Conservation (phyloP, 2,888 invertebrate genomes). For the Conchocele bisecta region DNA sequence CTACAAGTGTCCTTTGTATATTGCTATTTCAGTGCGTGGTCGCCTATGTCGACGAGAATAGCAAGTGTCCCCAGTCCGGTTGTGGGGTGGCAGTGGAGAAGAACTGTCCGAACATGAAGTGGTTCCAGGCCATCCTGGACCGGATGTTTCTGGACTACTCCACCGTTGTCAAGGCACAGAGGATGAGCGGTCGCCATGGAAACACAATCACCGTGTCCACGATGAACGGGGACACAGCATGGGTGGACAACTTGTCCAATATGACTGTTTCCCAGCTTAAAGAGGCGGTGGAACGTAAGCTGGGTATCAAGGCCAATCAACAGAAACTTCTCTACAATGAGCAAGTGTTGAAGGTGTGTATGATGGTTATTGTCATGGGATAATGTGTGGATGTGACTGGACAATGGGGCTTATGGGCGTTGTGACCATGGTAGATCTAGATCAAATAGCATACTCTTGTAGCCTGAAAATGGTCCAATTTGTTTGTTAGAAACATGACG, state of each 20-base stretch:
- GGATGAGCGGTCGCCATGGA: background rate
- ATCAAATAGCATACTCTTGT: no score
- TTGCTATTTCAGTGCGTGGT: conserved; percentile 41
- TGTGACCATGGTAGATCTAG: no score
- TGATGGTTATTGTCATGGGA: background rate
- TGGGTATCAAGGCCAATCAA: conserved; percentile 23
- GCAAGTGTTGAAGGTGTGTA: conserved; percentile 36
- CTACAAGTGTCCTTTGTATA: background rate
- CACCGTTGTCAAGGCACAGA: conserved; percentile 25
- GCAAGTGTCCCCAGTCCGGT: conserved; percentile 32
- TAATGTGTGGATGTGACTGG: no score
- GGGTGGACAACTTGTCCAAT: conserved; percentile 29
- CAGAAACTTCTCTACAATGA: conserved; percentile 51
- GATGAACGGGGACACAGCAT: conserved; percentile 54
- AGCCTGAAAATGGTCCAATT: no score
- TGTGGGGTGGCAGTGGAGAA: conserved; percentile 28
- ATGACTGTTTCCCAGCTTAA: conserved; percentile 40
- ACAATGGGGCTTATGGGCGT: no score
- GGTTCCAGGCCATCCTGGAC: conserved; percentile 42
- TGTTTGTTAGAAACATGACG: no score
- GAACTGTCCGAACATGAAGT: conserved; percentile 21
- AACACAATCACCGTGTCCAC: conserved; percentile 39
- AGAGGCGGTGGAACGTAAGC: conserved; percentile 24
- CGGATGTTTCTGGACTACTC: conserved; percentile 52
- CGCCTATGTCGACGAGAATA: conserved; percentile 15